phyloP scores from a whole-genome alignment of 2,797 vertebrate genomes.

The Sebastes taczanowskii region DNA sequence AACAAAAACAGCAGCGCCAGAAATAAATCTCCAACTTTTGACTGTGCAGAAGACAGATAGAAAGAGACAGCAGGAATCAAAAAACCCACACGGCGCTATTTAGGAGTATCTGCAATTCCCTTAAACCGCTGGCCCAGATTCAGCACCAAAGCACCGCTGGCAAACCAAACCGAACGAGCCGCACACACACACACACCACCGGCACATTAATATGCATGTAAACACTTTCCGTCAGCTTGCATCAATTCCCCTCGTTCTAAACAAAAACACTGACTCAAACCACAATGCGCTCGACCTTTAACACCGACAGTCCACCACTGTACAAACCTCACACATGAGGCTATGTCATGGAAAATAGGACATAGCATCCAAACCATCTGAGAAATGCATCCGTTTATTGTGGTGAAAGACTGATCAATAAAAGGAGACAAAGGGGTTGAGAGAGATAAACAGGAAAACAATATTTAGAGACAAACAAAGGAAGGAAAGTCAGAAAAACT shows the following conservation, averaged over 20 bases:
- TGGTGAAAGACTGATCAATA: constrained; percentile 30
- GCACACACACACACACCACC: neutral
- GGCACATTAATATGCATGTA: constrained; percentile 30
- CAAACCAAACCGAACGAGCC: constrained; percentile 6
- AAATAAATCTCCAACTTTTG: constrained; percentile 41
- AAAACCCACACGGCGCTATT: constrained; percentile 54
- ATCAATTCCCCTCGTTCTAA: constrained; percentile 6
- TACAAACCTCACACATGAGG: neutral
- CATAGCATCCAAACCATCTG: constrained; percentile 34
- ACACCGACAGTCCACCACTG: neutral
- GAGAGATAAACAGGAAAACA: constrained; percentile 24
- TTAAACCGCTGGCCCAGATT: constrained; percentile 48
- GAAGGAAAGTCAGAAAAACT: neutral
- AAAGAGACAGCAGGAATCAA: constrained; percentile 37
- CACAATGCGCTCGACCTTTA: constrained; percentile 8
- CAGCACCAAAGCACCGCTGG: constrained; percentile 31
- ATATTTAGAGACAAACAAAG: constrained; percentile 8
- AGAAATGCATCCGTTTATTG: constrained; percentile 39
- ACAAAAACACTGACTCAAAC: constrained; percentile 23
- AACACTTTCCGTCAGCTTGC: constrained; percentile 36
- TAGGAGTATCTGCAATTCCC: constrained; percentile 40
- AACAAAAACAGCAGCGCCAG: constrained; percentile 19
- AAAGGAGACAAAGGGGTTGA: constrained; percentile 19
- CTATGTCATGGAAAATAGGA: constrained; percentile 44
- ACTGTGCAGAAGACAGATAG: constrained; percentile 39